Evolutionary conservation across 2,888 invertebrate genomes (phyloP).

Genomic region (Tenthredo amoena): DNA sequence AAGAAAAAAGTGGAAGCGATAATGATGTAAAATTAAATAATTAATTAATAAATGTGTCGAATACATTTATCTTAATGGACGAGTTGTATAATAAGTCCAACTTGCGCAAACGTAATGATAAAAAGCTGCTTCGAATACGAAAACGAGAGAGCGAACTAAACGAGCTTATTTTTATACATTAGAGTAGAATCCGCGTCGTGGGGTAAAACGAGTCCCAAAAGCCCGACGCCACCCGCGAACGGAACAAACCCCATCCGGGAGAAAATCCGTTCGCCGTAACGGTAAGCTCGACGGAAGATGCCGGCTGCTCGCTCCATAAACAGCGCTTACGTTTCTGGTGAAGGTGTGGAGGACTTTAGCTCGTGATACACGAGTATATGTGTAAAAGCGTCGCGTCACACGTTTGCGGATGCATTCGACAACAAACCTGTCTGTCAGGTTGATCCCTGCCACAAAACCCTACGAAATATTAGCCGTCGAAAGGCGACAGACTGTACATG

Average conservation of each 20-base stretch:
- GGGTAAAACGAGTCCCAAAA: slow-evolving; percentile 44
- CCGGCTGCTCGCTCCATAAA: slow-evolving; percentile 77
- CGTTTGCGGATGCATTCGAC: slow-evolving; percentile 25
- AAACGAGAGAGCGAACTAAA: slow-evolving; percentile 56
- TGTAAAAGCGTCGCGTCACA: background rate
- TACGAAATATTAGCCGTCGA: slow-evolving; percentile 64
- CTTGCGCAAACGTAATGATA: background rate
- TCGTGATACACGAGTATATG: background rate
- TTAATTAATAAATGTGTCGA: background rate
- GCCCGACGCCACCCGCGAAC: slow-evolving; percentile 38
- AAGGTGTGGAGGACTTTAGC: background rate
- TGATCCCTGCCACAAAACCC: slow-evolving; percentile 62
- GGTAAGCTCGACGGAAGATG: slow-evolving; percentile 74
- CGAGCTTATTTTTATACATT: slow-evolving; percentile 68
- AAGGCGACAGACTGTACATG: background rate
- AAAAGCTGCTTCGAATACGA: background rate
- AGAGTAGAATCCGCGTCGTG: slow-evolving; percentile 49
- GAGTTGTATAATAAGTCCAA: background rate
- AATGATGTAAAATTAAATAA: too few species aligned
- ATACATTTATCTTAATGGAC: background rate
- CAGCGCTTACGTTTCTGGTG: slow-evolving; percentile 70
- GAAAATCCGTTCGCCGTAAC: slow-evolving; percentile 73
- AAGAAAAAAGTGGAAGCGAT: background rate
- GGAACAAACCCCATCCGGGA: slow-evolving; percentile 68
- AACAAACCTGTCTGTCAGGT: slow-evolving; percentile 48